These are phyloP conservation scores for Elysia crispata DNA, from an alignment of 2,888 invertebrate species.

Conservation along the genomic window DNA sequence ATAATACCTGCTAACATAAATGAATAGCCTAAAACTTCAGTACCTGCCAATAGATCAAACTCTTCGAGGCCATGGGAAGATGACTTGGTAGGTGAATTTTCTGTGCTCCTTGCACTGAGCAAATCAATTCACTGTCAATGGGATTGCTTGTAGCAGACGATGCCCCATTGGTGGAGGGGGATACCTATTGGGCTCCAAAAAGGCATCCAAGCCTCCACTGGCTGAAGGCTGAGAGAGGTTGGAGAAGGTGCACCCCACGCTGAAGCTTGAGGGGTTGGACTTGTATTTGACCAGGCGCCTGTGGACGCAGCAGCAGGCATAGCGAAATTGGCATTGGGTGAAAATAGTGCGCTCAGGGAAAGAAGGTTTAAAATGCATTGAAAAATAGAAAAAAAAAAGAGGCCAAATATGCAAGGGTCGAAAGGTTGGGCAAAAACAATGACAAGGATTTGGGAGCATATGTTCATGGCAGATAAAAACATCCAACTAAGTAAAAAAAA, in stretches of 20 bases:
- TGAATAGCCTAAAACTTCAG: conserved; percentile 16
- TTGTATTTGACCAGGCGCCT: conserved; percentile 45
- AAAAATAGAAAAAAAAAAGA: too few relatives aligned
- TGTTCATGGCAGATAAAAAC: too few relatives aligned
- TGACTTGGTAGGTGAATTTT: conserved; percentile 63
- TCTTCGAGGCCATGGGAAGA: conserved; percentile 57
- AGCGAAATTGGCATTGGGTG: conserved; percentile 13
- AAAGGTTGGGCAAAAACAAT: too few relatives aligned
- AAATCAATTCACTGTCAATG: conserved; percentile 74
- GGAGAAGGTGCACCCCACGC: conserved; percentile 50
- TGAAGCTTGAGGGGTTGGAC: conserved; percentile 42
- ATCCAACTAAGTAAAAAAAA: too few relatives aligned
- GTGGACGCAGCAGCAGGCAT: background rate
- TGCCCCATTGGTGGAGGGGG: conserved; percentile 59
- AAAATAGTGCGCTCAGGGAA: background rate
- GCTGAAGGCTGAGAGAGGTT: conserved; percentile 48
- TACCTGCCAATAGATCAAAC: conserved; percentile 68
- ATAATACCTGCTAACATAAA: too few relatives aligned
- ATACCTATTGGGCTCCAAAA: conserved; percentile 48
- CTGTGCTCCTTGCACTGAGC: conserved; percentile 64
- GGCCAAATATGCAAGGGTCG: too few relatives aligned
- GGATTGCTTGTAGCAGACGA: conserved; percentile 56
- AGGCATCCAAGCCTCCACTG: conserved; percentile 48
- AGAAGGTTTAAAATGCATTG: too few relatives aligned
- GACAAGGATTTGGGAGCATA: too few relatives aligned